phyloP scores from a whole-genome alignment of 2,888 invertebrate genomes.

The Eurytoma adleriae region DNA sequence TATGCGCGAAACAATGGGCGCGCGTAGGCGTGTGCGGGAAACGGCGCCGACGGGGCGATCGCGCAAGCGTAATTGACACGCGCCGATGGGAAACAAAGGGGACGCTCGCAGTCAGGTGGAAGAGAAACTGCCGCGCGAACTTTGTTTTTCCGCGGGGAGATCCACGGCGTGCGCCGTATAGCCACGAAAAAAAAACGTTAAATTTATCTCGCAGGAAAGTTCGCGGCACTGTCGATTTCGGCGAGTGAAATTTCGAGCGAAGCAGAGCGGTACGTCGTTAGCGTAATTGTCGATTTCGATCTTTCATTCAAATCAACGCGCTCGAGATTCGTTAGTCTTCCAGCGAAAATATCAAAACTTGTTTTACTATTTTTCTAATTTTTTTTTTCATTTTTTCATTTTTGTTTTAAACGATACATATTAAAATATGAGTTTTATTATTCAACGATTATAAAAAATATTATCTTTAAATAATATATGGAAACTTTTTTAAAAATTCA shows the following conservation, averaged over 20 bases:
- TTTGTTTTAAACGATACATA: no score
- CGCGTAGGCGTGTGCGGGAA: not conserved
- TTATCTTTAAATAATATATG: not conserved
- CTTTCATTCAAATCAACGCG: not conserved
- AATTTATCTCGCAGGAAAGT: conserved; percentile 20
- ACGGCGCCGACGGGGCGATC: not conserved
- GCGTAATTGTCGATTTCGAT: conserved; percentile 2
- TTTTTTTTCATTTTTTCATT: not conserved
- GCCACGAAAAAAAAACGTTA: not conserved
- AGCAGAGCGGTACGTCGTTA: conserved; percentile 18
- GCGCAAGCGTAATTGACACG: not conserved
- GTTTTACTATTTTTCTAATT: not conserved
- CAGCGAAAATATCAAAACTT: not conserved
- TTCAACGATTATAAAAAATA: not conserved
- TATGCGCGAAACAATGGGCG: not conserved
- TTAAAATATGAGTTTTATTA: no score
- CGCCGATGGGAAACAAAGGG: conserved; percentile 1
- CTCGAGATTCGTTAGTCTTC: not conserved
- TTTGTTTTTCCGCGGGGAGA: no score
- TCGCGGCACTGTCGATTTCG: conserved; percentile 25
- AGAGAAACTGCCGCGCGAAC: not conserved
- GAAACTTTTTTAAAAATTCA: not conserved
- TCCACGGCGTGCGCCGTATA: not conserved
- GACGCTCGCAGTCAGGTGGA: not conserved
- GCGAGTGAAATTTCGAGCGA: conserved; percentile 18